These are phyloP conservation scores for Zele albiditarsus DNA, from an alignment of 2,888 invertebrate species.

Conservation along the genomic window DNA sequence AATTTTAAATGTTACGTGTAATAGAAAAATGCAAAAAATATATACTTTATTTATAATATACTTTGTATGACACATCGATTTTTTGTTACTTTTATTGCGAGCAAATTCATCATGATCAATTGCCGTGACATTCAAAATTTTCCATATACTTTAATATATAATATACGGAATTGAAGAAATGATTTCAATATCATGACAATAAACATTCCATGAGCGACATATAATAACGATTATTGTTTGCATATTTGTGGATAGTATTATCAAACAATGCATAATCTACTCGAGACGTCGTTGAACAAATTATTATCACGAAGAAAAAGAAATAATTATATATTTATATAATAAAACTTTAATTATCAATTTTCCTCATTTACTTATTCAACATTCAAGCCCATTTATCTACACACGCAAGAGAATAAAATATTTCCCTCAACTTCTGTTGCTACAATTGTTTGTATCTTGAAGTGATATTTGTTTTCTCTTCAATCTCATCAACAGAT, in stretches of 20 bases:
- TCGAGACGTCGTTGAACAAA: no score
- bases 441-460: no score
- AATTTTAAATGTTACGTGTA: background rate
- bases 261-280: slow-evolving; percentile 3
- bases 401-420: background rate
- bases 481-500: background rate
- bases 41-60: no score
- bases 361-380: background rate
- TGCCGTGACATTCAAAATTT: no score
- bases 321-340: background rate
- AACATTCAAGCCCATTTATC: background rate
- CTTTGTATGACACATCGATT: no score
- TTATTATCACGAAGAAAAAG: background rate
- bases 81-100: no score
- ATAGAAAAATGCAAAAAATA: no score
- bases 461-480: background rate
- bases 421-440: no score
- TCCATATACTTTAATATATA: no score
- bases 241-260: slow-evolving; percentile 40
- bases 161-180: no score
- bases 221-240: background rate
- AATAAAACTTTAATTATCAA: background rate
- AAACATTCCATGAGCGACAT: slow-evolving; percentile 24
- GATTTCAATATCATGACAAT: no score
- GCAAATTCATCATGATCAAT: no score